Percentiles rank a stretch among this genome's conserved stretches.
Conservation (phyloP, 2,797 vertebrate genomes). For the Mastacembelus armatus region DNA sequence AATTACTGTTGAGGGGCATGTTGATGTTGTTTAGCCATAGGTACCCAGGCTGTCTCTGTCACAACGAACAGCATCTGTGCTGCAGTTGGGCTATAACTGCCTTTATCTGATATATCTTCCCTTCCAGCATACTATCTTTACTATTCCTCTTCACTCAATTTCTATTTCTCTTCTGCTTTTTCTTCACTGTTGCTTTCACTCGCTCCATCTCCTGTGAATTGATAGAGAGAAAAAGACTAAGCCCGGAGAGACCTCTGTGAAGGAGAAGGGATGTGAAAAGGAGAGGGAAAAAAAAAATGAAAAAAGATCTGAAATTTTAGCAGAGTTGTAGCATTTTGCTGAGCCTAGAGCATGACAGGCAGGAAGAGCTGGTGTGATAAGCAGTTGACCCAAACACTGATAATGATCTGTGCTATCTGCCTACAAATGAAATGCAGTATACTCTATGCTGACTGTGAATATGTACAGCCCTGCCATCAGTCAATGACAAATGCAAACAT, state of each 20-base stretch:
- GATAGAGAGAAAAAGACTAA: slow-evolving; percentile 21
- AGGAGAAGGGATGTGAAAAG: background rate
- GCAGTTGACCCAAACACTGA: slow-evolving; percentile 65
- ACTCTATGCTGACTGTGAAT: slow-evolving; percentile 58
- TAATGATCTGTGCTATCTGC: slow-evolving; percentile 72
- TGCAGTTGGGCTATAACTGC: background rate
- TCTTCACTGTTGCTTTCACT: slow-evolving; percentile 25
- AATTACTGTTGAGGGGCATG: slow-evolving; percentile 13
- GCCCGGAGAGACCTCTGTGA: slow-evolving; percentile 13
- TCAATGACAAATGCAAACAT: slow-evolving; percentile 70
- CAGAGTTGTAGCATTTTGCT: slow-evolving; percentile 65
- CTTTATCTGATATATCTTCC: slow-evolving; percentile 26
- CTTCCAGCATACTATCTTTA: slow-evolving; percentile 24
- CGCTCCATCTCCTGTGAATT: slow-evolving; percentile 23
- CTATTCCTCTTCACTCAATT: background rate
- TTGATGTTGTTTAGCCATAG: slow-evolving; percentile 21
- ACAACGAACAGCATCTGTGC: slow-evolving; percentile 24
- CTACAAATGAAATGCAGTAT: slow-evolving; percentile 62
- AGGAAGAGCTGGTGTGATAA: slow-evolving; percentile 62
- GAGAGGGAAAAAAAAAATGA: background rate
- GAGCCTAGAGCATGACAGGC: slow-evolving; percentile 68
- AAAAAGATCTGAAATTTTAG: slow-evolving; percentile 58
- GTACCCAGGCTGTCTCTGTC: slow-evolving; percentile 23
- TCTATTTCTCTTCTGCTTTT: background rate
- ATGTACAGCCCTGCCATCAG: slow-evolving; percentile 55